These are phyloP conservation scores for Drosophila macrothrix DNA, from an alignment of 2,888 invertebrate genomes.

Conservation along the genomic window DNA sequence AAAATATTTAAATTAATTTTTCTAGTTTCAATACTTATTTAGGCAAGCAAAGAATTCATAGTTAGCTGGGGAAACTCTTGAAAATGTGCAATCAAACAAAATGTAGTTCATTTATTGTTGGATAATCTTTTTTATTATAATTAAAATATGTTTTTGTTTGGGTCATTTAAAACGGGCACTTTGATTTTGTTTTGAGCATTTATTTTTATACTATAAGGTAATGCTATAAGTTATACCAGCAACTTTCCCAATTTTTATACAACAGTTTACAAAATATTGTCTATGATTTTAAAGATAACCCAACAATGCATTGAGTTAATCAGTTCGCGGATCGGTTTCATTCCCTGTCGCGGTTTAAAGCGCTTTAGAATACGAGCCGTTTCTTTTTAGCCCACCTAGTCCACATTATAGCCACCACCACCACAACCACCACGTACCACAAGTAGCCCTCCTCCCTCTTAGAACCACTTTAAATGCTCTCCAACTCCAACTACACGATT, in stretches of 20 bases:
- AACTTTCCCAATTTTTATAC: background rate
- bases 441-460: conserved; percentile 54
- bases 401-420: conserved; percentile 35
- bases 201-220: background rate
- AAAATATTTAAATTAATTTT: no score
- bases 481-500: conserved; percentile 60
- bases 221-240: no score
- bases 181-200: background rate
- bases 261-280: background rate
- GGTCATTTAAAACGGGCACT: background rate
- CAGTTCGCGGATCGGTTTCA: conserved; percentile 24
- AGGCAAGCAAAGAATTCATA: rapidly evolving
- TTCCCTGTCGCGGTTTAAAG: conserved; percentile 27
- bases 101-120: background rate
- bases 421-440: conserved; percentile 42
- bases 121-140: background rate
- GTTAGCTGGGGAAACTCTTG: background rate
- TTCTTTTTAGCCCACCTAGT: conserved; percentile 70
- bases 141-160: background rate
- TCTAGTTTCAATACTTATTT: background rate
- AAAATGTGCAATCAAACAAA: background rate
- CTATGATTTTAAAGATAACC: background rate
- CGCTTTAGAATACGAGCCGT: conserved; percentile 46
- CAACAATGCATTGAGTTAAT: background rate
- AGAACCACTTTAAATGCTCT: conserved; percentile 63